Evolutionary conservation across 1,140 invertebrate genomes (phyloP).

Genomic region (Megalopta genalis): DNA sequence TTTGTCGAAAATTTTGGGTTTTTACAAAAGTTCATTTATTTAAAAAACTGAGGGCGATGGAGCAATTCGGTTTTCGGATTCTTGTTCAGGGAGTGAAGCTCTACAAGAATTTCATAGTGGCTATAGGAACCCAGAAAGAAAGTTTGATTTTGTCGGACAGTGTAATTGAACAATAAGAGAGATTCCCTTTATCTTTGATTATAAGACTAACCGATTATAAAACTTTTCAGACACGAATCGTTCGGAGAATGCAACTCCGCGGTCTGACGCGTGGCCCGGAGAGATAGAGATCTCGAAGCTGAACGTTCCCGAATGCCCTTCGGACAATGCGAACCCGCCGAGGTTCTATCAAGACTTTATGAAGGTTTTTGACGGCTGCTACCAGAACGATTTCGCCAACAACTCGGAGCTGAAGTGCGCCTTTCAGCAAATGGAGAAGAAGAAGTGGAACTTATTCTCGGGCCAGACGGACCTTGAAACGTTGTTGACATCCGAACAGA

Average conservation of each 20-base stretch:
- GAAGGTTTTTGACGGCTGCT: conserved; percentile 32
- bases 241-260: background rate
- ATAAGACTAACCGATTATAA: no score
- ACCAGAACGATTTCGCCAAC: conserved; percentile 33
- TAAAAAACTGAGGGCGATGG: no score
- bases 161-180: no score
- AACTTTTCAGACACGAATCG: background rate
- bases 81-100: no score
- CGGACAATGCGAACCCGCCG: background rate
- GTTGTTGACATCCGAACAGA: background rate
- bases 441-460: conserved; percentile 17
- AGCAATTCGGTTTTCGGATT: no score
- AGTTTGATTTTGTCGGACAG: no score
- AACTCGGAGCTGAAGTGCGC: conserved; percentile 20
- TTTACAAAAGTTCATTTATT: no score
- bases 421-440: conserved; percentile 26
- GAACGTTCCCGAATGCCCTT: background rate
- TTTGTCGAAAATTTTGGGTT: no score
- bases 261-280: no score
- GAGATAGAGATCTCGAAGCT: background rate
- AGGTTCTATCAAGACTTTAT: conserved; percentile 29
- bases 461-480: background rate
- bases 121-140: no score
- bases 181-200: no score
- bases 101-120: no score